Conservation (phyloP, 2,888 invertebrate genomes). For the Thymelicus acteon region DNA sequence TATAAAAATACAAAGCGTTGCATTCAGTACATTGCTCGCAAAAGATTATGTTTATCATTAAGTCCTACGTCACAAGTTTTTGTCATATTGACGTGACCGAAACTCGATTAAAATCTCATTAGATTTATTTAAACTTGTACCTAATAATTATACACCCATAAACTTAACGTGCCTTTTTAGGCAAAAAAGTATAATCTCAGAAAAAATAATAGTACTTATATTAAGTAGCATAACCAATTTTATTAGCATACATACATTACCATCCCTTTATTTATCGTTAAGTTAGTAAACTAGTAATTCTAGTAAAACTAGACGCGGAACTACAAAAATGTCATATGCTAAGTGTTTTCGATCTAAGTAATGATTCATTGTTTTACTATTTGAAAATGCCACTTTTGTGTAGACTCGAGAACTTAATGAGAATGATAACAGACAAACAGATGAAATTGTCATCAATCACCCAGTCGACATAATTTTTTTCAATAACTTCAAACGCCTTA, state of each 20-base stretch:
- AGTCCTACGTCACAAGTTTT: slow-evolving; percentile 13
- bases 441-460: no score
- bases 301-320: not conserved
- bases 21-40: not conserved
- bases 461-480: no score
- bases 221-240: not conserved
- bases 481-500: no score
- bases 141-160: slow-evolving; percentile 16
- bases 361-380: no score
- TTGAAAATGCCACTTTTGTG: no score
- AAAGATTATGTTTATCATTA: not conserved
- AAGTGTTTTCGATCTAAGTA: no score
- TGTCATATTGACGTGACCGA: not conserved
- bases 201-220: no score
- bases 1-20: no score
- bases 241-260: slow-evolving; percentile 1
- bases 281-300: not conserved
- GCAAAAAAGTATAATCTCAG: not conserved
- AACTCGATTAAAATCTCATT: slow-evolving; percentile 25
- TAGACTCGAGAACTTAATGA: no score
- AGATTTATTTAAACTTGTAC: slow-evolving; percentile 20
- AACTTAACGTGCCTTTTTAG: not conserved
- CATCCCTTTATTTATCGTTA: not conserved
- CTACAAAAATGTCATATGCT: no score
- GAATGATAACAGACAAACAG: no score